Conservation (phyloP, 2,888 invertebrate genomes). For the Eucera pruinosa region DNA sequence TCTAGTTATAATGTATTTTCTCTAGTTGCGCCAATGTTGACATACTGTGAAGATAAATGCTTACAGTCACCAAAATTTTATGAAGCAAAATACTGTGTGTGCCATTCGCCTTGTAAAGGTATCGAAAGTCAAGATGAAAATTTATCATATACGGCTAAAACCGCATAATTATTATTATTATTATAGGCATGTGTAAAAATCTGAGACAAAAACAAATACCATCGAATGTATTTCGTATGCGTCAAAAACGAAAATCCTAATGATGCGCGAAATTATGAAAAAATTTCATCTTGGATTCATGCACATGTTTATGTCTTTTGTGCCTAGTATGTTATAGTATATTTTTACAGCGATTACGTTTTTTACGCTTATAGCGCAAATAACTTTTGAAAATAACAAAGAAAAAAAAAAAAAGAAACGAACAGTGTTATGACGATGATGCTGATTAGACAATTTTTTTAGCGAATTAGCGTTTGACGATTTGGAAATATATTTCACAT, state of each 20-base stretch:
- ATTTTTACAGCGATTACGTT: conserved; percentile 65
- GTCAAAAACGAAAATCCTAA: neutral
- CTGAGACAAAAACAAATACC: conserved; percentile 23
- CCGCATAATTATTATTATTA: no score
- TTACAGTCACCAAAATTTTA: conserved; percentile 80
- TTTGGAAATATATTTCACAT: conserved; percentile 64
- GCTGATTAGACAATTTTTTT: conserved; percentile 67
- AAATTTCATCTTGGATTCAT: conserved; percentile 53
- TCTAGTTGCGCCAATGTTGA: conserved; percentile 80
- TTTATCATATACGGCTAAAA: conserved; percentile 62
- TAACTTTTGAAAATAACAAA: conserved; percentile 64
- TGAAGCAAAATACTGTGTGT: conserved; percentile 80
- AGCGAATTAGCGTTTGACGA: conserved; percentile 61
- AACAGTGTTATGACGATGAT: conserved; percentile 49
- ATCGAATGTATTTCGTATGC: neutral
- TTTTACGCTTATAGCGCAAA: conserved; percentile 75
- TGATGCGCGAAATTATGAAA: neutral
- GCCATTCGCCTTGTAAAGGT: conserved; percentile 80
- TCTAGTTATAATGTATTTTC: conserved; percentile 76
- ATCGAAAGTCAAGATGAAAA: conserved; percentile 70
- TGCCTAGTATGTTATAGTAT: conserved; percentile 60
- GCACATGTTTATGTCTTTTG: conserved; percentile 58
- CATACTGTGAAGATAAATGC: conserved; percentile 81
- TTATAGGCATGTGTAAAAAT: conserved; percentile 63
- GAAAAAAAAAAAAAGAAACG: no score